Base-by-base conservation (phyloP, 2,888 invertebrate species). In the Agrotis exclamationis region DNA sequence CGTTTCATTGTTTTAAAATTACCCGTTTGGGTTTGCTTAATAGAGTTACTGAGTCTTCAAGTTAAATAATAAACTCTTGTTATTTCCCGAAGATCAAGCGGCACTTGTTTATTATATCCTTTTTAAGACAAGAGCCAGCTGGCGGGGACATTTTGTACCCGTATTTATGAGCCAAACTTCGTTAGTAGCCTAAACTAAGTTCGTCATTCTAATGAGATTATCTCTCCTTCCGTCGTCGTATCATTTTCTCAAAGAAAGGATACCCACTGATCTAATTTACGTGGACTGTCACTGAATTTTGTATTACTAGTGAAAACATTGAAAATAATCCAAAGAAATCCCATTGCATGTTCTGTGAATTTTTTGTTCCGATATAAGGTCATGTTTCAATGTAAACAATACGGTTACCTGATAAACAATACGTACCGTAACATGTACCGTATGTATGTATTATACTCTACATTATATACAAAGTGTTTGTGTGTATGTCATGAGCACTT, bases 151-250 rank as follows among this genome's bases (percentile, higher is more conserved):
- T 84, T 85, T 86, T 79, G 81, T 79, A 73, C 78, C 70, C 74
- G 84, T 88, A 86, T 89, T 88, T 88, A 89, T 86, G 84, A 83
- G 83, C 59, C 56, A 84, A 87, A 87, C 84, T 86, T 80, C 86
- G 84, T 87, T 87, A 84, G 85, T 82, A 76, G 82, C 78, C 76
- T 73, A 76, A 86, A 87, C 86, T 87, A 84, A 88, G 85, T 88
- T 88, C 80, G 74, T 85, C 86, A 85, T 85, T 85, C 75, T 86
- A 88, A 89, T 84, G 79, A 86, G 82, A 85, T 87, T 85, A 85
- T 85, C 83, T 81, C 75, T 74, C 65, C 76, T 80, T 81, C 83
- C 74, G 67, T 71, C 69, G 71, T 63, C 62, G 79, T 85, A 82
- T 81, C 80, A 85, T 83, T 85, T 82, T 82, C 75, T 82, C 79